These are phyloP conservation scores for Bubalus kerabau DNA, from an alignment of 2,113 vertebrate species.

Conservation along the genomic window DNA sequence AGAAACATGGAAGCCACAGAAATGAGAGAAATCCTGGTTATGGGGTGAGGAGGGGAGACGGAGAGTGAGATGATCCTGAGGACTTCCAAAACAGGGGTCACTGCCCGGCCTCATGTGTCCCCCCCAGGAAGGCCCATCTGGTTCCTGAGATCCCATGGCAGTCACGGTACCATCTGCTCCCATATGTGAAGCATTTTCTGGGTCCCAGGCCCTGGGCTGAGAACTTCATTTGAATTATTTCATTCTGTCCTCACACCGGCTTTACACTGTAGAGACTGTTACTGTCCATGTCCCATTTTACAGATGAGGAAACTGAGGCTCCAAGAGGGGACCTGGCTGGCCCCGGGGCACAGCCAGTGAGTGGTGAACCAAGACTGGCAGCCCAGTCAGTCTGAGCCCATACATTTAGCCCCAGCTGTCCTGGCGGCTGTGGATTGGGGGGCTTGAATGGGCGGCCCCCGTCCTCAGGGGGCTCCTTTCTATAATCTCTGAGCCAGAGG, in stretches of 20 bases:
- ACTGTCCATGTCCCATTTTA: background rate
- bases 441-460: background rate
- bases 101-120: background rate
- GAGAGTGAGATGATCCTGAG: background rate
- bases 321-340: background rate
- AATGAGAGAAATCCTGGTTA: background rate
- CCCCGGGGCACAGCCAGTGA: background rate
- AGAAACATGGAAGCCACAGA: background rate
- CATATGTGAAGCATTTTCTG: background rate
- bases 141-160: rapidly evolving
- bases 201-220: background rate
- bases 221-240: background rate
- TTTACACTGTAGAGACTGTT: background rate
- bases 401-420: background rate
- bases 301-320: background rate
- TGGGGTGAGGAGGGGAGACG: background rate
- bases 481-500: background rate
- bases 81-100: background rate
- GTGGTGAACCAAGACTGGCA: background rate
- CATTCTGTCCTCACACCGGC: background rate
- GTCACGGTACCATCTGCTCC: background rate
- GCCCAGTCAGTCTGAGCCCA: rapidly evolving
- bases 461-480: conserved; percentile 1
- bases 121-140: background rate
- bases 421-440: background rate